These are phyloP conservation scores for Meteorus sp. DNA, from an alignment of 1,140 invertebrate species.

Conservation along the genomic window DNA sequence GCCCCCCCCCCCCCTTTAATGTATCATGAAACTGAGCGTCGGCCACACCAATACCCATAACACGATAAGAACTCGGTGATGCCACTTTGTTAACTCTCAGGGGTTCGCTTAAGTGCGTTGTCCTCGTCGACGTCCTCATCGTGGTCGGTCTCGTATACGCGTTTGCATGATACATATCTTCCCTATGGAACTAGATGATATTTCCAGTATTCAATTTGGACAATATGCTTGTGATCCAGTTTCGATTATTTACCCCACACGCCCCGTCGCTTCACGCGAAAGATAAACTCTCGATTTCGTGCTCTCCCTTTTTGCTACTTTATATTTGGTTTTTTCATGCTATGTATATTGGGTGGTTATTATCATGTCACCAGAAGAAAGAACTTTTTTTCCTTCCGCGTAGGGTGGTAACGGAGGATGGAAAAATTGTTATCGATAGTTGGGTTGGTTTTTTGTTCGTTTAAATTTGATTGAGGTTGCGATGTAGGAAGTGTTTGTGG, in stretches of 20 bases:
- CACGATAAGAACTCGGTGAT: conserved; percentile 54
- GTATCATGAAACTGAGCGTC: too few relatives aligned
- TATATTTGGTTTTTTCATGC: conserved; percentile 1
- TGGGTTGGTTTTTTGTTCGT: too few relatives aligned
- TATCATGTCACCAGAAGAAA: too few relatives aligned
- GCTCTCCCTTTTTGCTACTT: not conserved
- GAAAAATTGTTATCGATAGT: too few relatives aligned
- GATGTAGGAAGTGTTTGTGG: too few relatives aligned
- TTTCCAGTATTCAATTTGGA: conserved; percentile 52
- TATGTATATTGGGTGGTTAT: not conserved
- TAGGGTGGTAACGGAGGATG: too few relatives aligned
- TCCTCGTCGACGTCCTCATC: too few relatives aligned
- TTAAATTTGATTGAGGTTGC: too few relatives aligned
- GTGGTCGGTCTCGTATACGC: too few relatives aligned
- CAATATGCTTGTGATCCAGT: conserved; percentile 43
- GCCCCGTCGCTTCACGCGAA: not conserved
- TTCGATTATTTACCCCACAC: conserved; percentile 20
- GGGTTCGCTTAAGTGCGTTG: conserved; percentile 51
- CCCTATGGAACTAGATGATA: conserved; percentile 48
- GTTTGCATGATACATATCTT: conserved; percentile 53
- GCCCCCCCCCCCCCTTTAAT: too few relatives aligned
- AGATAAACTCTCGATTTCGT: not conserved
- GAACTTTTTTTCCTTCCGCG: too few relatives aligned
- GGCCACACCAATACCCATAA: conserved; percentile 31
- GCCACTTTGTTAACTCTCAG: conserved; percentile 54